These are phyloP conservation scores for Sarcophaga rosellei DNA, from an alignment of 2,888 invertebrate species.

Conservation along the genomic window DNA sequence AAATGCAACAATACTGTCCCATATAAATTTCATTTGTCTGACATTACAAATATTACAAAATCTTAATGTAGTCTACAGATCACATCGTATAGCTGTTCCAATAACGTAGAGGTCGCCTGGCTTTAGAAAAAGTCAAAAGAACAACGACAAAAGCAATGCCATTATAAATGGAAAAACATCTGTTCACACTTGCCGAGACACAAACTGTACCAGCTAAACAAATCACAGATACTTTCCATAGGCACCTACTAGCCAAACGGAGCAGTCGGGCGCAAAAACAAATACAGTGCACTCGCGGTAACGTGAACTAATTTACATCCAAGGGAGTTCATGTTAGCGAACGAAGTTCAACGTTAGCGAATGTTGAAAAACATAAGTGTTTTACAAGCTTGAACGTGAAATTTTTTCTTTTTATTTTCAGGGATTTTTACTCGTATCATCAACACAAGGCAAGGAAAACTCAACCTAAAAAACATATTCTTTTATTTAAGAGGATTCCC, in stretches of 20 bases:
- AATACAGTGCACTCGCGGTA: background rate
- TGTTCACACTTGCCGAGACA: constrained; percentile 52
- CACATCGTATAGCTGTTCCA: background rate
- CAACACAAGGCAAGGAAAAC: no score
- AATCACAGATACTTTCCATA: background rate
- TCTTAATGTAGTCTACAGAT: background rate
- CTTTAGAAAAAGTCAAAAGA: constrained; percentile 14
- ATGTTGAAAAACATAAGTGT: no score
- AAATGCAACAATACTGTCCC: constrained; percentile 11
- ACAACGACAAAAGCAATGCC: background rate
- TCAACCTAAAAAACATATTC: no score
- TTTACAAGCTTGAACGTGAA: no score
- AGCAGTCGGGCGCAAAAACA: background rate
- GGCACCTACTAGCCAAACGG: background rate
- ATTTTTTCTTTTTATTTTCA: no score
- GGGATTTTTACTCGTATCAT: no score
- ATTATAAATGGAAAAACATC: constrained; percentile 32
- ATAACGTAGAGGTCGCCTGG: background rate
- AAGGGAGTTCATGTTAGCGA: no score
- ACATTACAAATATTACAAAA: constrained; percentile 49
- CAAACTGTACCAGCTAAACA: constrained; percentile 6
- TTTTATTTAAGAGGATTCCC: no score
- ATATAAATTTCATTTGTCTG: constrained; percentile 36
- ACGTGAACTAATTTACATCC: no score
- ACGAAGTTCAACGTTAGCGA: no score